Percentiles rank a stretch among this genome's conserved stretches.
phyloP scores from a whole-genome alignment of 2,113 vertebrate genomes.

The Hyperopisus bebe region DNA sequence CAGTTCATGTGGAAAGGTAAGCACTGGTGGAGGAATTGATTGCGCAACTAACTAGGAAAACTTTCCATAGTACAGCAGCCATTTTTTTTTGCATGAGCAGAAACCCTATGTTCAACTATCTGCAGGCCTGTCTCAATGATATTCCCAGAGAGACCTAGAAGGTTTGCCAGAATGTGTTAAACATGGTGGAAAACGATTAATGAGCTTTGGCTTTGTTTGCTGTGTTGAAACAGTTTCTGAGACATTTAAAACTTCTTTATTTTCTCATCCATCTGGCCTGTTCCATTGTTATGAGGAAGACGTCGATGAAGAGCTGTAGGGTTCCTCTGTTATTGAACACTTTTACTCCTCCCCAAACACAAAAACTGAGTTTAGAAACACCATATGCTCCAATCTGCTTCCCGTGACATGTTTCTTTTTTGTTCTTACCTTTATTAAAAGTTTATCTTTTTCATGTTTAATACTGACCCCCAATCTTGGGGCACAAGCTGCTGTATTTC shows the following conservation, averaged over 20 bases:
- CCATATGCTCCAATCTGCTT: background rate
- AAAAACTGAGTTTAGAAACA: background rate
- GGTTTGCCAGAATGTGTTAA: background rate
- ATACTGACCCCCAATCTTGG: background rate
- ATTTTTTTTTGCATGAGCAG: background rate
- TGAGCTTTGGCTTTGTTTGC: background rate
- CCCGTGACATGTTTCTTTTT: background rate
- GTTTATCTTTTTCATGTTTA: background rate
- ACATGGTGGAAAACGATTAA: background rate
- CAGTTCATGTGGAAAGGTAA: background rate
- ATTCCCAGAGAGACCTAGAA: background rate
- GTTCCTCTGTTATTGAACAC: background rate
- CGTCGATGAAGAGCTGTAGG: no score
- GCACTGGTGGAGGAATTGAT: background rate
- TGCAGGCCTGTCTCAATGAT: background rate
- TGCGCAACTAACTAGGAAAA: background rate
- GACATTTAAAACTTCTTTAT: constrained; percentile 11
- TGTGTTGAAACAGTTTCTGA: background rate
- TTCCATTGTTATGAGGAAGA: background rate
- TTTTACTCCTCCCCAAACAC: background rate
- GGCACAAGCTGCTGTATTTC: background rate
- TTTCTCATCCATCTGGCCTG: constrained; percentile 5
- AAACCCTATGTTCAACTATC: background rate
- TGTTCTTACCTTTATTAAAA: background rate
- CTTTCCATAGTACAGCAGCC: background rate